A percentile compares a stretch with the other conserved stretches of the same genome.
Evolutionary conservation across 2,888 invertebrate species (phyloP).

Genomic region (Vanessa cardui): DNA sequence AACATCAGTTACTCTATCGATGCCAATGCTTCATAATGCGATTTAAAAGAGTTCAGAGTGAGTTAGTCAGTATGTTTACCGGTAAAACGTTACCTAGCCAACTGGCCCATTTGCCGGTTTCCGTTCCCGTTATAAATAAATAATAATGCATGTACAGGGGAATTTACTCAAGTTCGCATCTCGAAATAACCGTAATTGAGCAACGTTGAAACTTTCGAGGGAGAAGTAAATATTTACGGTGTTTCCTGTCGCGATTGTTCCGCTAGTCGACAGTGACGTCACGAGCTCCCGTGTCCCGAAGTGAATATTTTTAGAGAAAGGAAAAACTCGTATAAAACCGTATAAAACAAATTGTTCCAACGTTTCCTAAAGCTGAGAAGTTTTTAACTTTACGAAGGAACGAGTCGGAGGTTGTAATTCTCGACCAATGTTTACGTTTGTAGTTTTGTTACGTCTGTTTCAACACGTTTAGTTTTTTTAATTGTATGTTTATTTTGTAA

Average conservation of each 20-base stretch:
- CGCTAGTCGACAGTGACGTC: constrained; percentile 51
- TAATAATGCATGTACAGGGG: constrained; percentile 1
- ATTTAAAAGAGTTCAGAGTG: no score
- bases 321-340: constrained; percentile 45
- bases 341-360: constrained; percentile 62
- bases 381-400: constrained; percentile 45
- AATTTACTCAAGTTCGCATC: constrained; percentile 9
- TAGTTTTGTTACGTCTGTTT: constrained; percentile 30
- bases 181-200: constrained; percentile 40
- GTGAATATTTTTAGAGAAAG: constrained; percentile 37
- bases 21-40: no score
- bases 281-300: constrained; percentile 31
- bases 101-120: neutral
- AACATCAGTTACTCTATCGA: no score
- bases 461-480: constrained; percentile 7
- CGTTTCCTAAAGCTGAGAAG: constrained; percentile 53
- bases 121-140: constrained; percentile 1
- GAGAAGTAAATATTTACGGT: constrained; percentile 51
- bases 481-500: no score
- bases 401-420: constrained; percentile 29
- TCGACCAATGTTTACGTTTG: constrained; percentile 39
- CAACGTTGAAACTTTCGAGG: constrained; percentile 40
- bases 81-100: no score
- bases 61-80: no score
- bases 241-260: constrained; percentile 47